Conservation (phyloP, 2,888 invertebrate species). For the Myopa tessellatipennis region DNA sequence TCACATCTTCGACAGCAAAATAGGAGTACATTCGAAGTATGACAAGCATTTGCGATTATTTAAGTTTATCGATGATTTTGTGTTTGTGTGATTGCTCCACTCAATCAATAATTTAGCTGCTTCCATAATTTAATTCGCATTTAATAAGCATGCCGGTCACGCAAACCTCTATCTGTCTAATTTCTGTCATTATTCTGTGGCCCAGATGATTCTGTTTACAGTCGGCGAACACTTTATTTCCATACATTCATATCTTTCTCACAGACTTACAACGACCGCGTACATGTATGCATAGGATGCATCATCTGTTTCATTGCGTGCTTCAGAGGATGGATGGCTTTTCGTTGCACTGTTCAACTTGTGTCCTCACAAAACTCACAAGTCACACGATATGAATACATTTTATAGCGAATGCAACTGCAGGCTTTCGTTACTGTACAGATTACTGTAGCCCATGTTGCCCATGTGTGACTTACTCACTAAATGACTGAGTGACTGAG, state of each 20-base stretch:
- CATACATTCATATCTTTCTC: neutral
- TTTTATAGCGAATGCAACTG: neutral
- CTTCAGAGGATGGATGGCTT: no score
- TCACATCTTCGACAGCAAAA: no score
- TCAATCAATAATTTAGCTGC: no score
- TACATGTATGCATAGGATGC: neutral
- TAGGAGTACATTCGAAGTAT: no score
- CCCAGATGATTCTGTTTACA: neutral
- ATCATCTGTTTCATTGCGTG: neutral
- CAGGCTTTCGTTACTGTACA: neutral
- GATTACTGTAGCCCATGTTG: conserved; percentile 2
- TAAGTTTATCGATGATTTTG: no score
- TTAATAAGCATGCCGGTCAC: no score
- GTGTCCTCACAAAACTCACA: neutral
- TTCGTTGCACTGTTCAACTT: no score
- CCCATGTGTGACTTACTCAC: neutral
- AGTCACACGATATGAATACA: neutral
- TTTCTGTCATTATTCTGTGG: neutral
- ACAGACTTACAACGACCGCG: neutral
- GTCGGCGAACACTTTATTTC: neutral
- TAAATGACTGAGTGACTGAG: neutral
- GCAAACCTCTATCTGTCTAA: no score
- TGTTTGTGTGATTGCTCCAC: no score
- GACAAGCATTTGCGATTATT: no score
- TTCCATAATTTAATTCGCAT: no score